Evolutionary conservation across 2,797 vertebrate species (phyloP).

Genomic region (Microcaecilia unicolor): DNA sequence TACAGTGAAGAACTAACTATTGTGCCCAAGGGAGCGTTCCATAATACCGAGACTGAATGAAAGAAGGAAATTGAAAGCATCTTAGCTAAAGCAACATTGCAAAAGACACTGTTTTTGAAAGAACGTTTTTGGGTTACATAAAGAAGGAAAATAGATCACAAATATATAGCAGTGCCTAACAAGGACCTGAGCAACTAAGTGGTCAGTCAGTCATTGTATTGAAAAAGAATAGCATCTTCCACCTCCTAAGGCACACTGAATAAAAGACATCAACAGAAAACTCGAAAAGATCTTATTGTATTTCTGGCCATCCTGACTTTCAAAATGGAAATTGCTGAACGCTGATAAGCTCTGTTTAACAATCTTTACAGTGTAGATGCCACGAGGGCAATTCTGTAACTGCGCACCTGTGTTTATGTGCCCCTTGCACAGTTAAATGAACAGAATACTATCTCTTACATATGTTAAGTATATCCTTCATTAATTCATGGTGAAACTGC

Average conservation of each 20-base stretch:
- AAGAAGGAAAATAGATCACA: not conserved
- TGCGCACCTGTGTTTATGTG: too few relatives aligned
- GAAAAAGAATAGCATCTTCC: not conserved
- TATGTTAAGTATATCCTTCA: too few relatives aligned
- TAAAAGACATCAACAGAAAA: not conserved
- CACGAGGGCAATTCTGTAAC: too few relatives aligned
- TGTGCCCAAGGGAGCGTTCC: not conserved
- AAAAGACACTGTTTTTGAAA: not conserved
- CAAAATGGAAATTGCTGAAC: not conserved
- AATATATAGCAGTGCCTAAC: not conserved
- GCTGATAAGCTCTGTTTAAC: accelerated
- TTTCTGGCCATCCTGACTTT: not conserved
- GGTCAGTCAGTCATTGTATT: not conserved
- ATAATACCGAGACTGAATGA: not conserved
- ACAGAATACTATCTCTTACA: too few relatives aligned
- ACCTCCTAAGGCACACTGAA: not conserved
- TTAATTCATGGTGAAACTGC: too few relatives aligned
- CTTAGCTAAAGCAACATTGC: not conserved
- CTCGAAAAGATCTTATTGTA: not conserved
- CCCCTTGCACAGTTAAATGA: too few relatives aligned
- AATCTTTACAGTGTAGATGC: too few relatives aligned
- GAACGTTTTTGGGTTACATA: not conserved
- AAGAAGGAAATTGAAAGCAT: not conserved
- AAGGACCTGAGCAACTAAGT: not conserved
- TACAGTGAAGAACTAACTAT: conserved; percentile 1